Evolutionary conservation across 2,888 invertebrate genomes (phyloP), one percentile per base, ranked within the genome.

Genomic region (Agrochola circellaris): DNA sequence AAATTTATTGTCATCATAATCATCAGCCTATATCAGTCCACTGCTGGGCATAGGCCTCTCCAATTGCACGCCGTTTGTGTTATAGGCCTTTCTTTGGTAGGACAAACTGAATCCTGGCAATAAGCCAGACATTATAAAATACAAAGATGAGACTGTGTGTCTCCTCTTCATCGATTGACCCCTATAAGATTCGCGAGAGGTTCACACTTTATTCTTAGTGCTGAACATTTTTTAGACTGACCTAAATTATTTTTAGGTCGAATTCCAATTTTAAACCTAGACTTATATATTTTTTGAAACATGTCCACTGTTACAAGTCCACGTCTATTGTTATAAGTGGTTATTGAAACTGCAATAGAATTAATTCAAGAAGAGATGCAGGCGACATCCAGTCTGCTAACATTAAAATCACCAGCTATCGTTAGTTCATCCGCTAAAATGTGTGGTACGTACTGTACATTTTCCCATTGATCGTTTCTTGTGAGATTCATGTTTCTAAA

Each of bases 161-260:
- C 79, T 73, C 42, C 62, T 23, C 17, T 20, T 1, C 13, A 77
- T 83, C 20, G 70, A 77, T 71, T 77, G 34, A 67, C 66, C 56
- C n/a, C 23, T 51, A n/a, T 34, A 42, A 9, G 2, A 34, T 51
- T 9, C 1, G 23, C 23, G 30, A 45, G 6, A n/a, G 38, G 5
- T 45, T 54, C 23, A 30, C 8, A 9, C 15, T 51, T 20, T 17
- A 51, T 30, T 38, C 7, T 38, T 48, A 38, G 23, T 54, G 7
- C 4, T 20, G 20, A 56, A 34, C 17, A 30, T 38, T 62, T 23
- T 38, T 23, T 13, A 5, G 8, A 38, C 11, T 23, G 17, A 26
- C 23, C 38, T 26, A 15, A 4, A 48, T 26, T n/a, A 20, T 34
- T 45, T 48, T 23, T 13, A 17, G 17, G 30, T 30, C 1, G 17